Evolutionary conservation across 92 coral and sea anemone genomes (phyloP), one percentile per base, ranked within the genome.

Genomic region (Epizoanthus stellaris): DNA sequence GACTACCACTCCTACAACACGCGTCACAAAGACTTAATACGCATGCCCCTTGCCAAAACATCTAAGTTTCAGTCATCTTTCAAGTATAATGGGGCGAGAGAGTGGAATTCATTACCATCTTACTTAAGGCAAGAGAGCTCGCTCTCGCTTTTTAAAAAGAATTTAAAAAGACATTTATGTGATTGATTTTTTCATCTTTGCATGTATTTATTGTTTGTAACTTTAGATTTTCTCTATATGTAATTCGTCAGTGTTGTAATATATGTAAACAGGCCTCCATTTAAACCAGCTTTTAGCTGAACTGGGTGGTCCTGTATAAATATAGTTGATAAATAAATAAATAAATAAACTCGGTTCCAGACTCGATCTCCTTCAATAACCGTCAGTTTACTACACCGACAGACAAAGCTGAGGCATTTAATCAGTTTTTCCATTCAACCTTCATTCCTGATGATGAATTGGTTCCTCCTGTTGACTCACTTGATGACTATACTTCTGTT

Each of bases 11-110:
- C 65, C 65, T 60, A 60, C 65, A 60, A 60, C 65, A 60, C 25
- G 65, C 65, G 65, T 60, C 65, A 66, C 71, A 66, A 66, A 66
- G 45, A 66, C 71, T 66, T 66, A 66, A 66, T 66, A 66, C 71
- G 71, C 71, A 23, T 25, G 45, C 71, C 71, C 71, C 71, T 66
- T 66, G 71, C 71, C 42, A 66, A 66, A 66, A 66, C 71, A 66
- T 30, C 42, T 30, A 66, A 66, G 71, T 21, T 66, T 66, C 45
- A 66, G 47, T 66, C 71, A 66, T 66, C 42, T 66, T 21, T 66
- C 42, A 66, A 66, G 71, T 66, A 25, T 66, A 66, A 66, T 66
- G 71, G 45, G 45, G 71, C 71, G 71, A 66, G 71, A 21, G 71
- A 66, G 40, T 66, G 40, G 71, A 66, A 66, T 21, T 23, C 71